phyloP scores from a whole-genome alignment of 2,888 invertebrate species.

The Drosophila mayaguana region DNA sequence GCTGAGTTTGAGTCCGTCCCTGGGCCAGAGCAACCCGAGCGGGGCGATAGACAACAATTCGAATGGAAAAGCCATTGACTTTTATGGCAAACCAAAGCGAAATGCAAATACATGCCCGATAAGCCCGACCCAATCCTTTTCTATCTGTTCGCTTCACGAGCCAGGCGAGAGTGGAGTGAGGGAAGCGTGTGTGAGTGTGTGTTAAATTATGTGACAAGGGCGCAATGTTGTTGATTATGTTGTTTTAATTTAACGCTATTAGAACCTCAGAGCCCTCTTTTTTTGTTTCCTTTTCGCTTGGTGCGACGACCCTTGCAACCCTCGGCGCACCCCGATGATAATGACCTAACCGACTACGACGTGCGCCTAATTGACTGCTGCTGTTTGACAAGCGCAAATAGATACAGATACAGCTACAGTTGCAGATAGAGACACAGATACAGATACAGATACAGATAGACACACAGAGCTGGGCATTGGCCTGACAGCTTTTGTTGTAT shows the following conservation, averaged over 20 bases:
- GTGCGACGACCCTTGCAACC: constrained; percentile 41
- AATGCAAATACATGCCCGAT: constrained; percentile 69
- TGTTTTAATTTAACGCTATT: constrained; percentile 83
- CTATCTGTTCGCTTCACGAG: constrained; percentile 40
- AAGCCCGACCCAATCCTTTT: constrained; percentile 40
- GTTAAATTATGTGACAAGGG: constrained; percentile 76
- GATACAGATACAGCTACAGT: constrained; percentile 30
- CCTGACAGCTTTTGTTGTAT: constrained; percentile 53
- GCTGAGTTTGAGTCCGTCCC: background rate
- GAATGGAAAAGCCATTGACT: constrained; percentile 26
- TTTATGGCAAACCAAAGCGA: constrained; percentile 63
- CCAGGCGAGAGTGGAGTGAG: background rate
- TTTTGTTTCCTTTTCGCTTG: constrained; percentile 13
- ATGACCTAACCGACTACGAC: constrained; percentile 50
- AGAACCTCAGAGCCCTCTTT: constrained; percentile 63
- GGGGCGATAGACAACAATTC: constrained; percentile 6
- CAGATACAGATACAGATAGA: constrained; percentile 3
- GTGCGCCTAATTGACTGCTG: constrained; percentile 77
- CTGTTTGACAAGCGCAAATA: constrained; percentile 79
- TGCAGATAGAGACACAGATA: background rate
- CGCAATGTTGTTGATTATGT: constrained; percentile 72
- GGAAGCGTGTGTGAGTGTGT: constrained; percentile 3
- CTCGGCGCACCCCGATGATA: constrained; percentile 37
- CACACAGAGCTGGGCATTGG: constrained; percentile 11
- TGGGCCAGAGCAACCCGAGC: constrained; percentile 16